Base-by-base conservation (phyloP, 2,113 vertebrate genomes). In the Phylloscopus trochiloides region DNA sequence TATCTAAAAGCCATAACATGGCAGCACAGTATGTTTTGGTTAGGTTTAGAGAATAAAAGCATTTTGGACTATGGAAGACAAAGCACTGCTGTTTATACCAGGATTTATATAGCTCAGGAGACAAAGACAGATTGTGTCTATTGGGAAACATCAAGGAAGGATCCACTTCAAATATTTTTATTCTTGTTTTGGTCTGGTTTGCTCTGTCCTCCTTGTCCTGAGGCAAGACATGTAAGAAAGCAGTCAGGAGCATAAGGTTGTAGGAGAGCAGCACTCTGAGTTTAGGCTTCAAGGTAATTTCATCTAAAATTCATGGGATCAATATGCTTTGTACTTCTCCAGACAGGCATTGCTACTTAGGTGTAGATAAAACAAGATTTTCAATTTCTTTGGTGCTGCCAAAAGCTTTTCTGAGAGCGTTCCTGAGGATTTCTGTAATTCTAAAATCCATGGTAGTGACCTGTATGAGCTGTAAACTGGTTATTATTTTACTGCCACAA, bases 261-360 rank as follows among this genome's bases (percentile, higher is more conserved):
- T 57, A 78, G 45, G 47, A 85, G 51, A 57, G 36, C 29, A 63
- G 29, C 1, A 18, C 43, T 83, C 62, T 0, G 1, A 88, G 54
- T 90, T 94, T 58, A 83, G 70, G 51, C 36, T 77, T 79, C 87
- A 94, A 95, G 94, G 58, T 74, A 29, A 67, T 36, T 83, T 79
- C 1, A 93, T 92, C 75, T 74, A 96, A 95, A 95, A 94, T 90
- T 70, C 70, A 93, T 55, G 38, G 51, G 24, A 96, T 94, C 66
- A 7, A 96, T 88, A 92, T 22, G 32, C 45, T 93, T 59, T 66
- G 79, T 82, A 62, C 82, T 80, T 88, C 42, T 76, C 58, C 47
- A 72, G 54, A 65, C 2, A 77, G 34, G 59, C 47, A 43, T n/a
- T 28, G 22, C 75, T 83, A 28, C 59, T 54, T 28, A 76, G 59